Evolutionary conservation across 2,113 vertebrate genomes (phyloP).

Genomic region (Agapornis roseicollis): DNA sequence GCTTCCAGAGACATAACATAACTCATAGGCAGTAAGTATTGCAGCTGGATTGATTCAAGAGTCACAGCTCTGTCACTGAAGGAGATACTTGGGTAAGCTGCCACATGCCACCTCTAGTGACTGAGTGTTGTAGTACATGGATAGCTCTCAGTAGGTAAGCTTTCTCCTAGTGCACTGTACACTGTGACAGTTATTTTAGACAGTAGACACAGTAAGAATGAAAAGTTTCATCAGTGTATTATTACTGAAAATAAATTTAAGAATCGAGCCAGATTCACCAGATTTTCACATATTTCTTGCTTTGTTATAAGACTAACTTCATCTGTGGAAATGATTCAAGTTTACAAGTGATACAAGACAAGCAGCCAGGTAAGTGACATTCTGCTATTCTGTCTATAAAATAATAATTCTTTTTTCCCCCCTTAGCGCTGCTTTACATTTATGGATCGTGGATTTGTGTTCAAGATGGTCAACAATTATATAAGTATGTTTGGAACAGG

Average conservation of each 20-base stretch:
- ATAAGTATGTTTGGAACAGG: conserved; percentile 90
- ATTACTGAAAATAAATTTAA: neutral
- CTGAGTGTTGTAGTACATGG: neutral
- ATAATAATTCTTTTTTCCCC: neutral
- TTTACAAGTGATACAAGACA: neutral
- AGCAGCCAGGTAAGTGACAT: neutral
- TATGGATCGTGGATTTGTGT: conserved; percentile 95
- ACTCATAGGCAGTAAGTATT: neutral
- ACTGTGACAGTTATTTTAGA: neutral
- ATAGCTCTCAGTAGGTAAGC: neutral
- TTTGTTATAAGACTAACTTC: neutral
- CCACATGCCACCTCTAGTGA: neutral
- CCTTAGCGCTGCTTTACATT: conserved; percentile 91
- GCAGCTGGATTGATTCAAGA: neutral
- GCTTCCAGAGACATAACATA: neutral
- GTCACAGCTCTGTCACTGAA: neutral
- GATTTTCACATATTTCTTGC: neutral
- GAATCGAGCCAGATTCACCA: neutral
- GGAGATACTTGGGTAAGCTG: neutral
- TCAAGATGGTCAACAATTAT: conserved; percentile 91
- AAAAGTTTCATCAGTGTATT: neutral
- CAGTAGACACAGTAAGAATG: neutral
- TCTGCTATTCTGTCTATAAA: neutral
- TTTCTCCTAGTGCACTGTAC: neutral
- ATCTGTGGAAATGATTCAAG: neutral